A percentile compares a stretch with the other conserved stretches of the same genome.
Evolutionary conservation across 2,888 invertebrate species (phyloP).

Genomic region (Catocala nupta): DNA sequence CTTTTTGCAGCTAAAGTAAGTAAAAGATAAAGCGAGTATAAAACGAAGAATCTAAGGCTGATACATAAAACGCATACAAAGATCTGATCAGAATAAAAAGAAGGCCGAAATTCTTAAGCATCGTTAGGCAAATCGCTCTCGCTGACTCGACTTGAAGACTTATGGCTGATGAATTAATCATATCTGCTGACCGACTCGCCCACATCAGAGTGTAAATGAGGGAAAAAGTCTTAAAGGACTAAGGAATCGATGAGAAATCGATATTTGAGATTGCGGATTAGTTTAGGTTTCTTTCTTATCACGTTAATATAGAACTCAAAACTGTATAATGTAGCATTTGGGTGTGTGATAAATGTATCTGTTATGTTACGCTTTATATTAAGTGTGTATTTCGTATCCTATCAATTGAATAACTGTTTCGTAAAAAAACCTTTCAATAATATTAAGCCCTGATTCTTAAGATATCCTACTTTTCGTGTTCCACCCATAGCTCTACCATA

Average conservation of each 20-base stretch:
- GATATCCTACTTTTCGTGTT: too few relatives aligned
- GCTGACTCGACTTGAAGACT: constrained; percentile 44
- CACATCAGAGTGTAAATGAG: constrained; percentile 50
- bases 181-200: constrained; percentile 34
- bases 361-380: too few relatives aligned
- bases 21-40: background rate
- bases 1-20: too few relatives aligned
- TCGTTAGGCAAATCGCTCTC: constrained; percentile 45
- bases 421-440: too few relatives aligned
- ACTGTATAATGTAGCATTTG: too few relatives aligned
- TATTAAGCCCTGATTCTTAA: too few relatives aligned
- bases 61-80: constrained; percentile 38
- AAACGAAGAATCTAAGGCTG: constrained; percentile 6
- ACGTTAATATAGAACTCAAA: too few relatives aligned
- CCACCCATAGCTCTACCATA: too few relatives aligned
- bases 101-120: constrained; percentile 8
- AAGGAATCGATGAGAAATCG: constrained; percentile 7
- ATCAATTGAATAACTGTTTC: too few relatives aligned
- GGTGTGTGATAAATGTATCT: too few relatives aligned
- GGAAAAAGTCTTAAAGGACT: constrained; percentile 29
- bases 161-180: constrained; percentile 53
- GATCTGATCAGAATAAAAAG: constrained; percentile 31
- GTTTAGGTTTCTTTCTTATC: background rate
- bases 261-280: constrained; percentile 4
- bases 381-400: too few relatives aligned